Evolutionary conservation across 1,140 invertebrate genomes (phyloP), one percentile per base, ranked within the genome.

Genomic region (Eumaeus atala): DNA sequence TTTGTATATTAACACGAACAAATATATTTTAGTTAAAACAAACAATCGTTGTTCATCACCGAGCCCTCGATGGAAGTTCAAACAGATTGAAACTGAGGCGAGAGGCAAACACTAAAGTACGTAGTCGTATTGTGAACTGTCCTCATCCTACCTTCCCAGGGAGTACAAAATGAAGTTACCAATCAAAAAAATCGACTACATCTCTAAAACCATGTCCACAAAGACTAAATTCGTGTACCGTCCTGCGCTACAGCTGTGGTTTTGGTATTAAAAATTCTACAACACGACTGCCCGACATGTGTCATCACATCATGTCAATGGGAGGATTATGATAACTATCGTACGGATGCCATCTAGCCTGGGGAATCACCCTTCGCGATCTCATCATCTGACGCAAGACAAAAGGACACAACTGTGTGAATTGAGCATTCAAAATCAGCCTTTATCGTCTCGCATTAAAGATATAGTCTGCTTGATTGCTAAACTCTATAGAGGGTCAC

Each of bases 251-350:
- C 54, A 49, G 42, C 58, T 55, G 53, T 61, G 68, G 75, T 78
- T 77, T 75, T 65, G 72, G 77, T 78, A 61, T 64, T 66, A 33
- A 44, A 79, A 77, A 77, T 84, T 84, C 81, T 79, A 79, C 75
- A 77, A 74, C 74, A 75, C 78, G 74, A 79, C 75, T 70, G 64
- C 72, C 79, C 80, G 84, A 87, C 84, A 87, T 87, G 84, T 87
- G 84, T 87, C 84, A 83, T 87, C 84, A 87, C 84, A 87, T 87
- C 74, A 84, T 74, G 84, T 87, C 84, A 87, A 84, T 84, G 81
- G 77, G 76, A 77, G 81, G 84, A 87, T 87, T 87, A 87, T 87
- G 84, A 87, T 87, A 84, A 84, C 83, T 75, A 87, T 87, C 83
- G 79, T 77, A 76, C 75, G 72, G 71, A 83, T 82, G 74, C 68